A percentile compares a stretch with the other conserved stretches of the same genome.
phyloP scores from a whole-genome alignment of 2,797 vertebrate genomes.

The Oreochromis mossambicus region DNA sequence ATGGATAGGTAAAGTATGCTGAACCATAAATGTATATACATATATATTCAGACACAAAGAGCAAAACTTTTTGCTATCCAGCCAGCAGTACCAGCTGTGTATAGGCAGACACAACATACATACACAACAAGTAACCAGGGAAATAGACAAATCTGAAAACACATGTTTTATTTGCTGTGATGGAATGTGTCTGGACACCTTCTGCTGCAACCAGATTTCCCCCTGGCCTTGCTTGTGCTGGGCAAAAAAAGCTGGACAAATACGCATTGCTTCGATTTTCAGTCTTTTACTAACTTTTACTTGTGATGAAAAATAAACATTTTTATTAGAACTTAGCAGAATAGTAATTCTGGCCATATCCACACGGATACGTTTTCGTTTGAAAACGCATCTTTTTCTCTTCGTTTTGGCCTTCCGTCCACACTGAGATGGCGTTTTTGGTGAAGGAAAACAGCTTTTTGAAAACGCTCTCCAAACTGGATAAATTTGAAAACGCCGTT shows the following conservation, averaged over 20 bases:
- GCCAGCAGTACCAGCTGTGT: not conserved
- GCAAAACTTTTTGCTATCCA: slow-evolving; percentile 5
- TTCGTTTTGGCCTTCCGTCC: not conserved
- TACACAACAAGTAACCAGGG: not conserved
- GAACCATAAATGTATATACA: not conserved
- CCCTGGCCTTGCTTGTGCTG: not conserved
- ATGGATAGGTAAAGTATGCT: not conserved
- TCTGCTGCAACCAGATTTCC: not conserved
- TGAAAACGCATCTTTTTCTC: not conserved
- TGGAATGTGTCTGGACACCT: not conserved
- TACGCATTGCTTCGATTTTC: not conserved
- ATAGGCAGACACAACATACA: not conserved
- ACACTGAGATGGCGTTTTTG: not conserved
- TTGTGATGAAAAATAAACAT: not conserved
- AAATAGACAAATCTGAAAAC: not conserved
- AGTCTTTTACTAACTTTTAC: not conserved
- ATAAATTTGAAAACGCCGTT: not conserved
- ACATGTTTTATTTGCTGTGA: not conserved
- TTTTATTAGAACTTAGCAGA: not conserved
- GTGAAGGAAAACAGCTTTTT: not conserved
- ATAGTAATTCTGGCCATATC: not conserved
- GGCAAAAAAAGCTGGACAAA: not conserved
- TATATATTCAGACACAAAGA: not conserved
- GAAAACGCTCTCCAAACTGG: not conserved
- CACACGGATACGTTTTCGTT: not conserved